Evolutionary conservation across 1,140 invertebrate species (phyloP).

Genomic region (Oreohelix idahoensis): DNA sequence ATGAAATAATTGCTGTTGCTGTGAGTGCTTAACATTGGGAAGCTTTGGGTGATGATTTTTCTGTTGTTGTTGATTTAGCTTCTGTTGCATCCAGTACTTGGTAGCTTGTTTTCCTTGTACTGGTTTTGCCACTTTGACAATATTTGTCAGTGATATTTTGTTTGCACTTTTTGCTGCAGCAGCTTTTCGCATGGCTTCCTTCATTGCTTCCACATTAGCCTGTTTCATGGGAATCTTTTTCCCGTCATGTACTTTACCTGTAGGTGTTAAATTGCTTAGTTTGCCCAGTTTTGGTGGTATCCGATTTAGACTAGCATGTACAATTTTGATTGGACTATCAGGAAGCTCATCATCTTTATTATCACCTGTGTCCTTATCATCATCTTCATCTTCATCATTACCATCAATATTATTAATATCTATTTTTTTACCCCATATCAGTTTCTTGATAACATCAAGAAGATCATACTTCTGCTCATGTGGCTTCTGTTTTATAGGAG

Average conservation of each 20-base stretch:
- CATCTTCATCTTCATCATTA: constrained; percentile 33
- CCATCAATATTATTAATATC: constrained; percentile 38
- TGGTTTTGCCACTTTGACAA: not conserved
- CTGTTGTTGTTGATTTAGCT: constrained; percentile 34
- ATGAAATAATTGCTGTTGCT: too few species aligned
- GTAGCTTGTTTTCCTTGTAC: constrained; percentile 4
- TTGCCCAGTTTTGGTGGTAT: not conserved
- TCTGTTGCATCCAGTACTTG: not conserved
- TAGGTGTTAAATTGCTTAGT: not conserved
- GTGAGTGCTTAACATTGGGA: not conserved
- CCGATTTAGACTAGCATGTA: constrained; percentile 12
- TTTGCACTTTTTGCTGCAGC: constrained; percentile 19
- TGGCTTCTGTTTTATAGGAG: constrained; percentile 40
- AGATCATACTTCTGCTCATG: constrained; percentile 50
- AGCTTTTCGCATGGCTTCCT: constrained; percentile 13
- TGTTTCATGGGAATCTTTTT: constrained; percentile 24
- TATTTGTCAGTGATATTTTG: not conserved
- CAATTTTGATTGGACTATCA: constrained; percentile 3
- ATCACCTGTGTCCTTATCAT: constrained; percentile 44
- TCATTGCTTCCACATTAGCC: constrained; percentile 9
- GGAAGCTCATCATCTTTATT: constrained; percentile 29
- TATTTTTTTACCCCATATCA: constrained; percentile 34
- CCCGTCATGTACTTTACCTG: not conserved
- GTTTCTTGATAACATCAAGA: constrained; percentile 40
- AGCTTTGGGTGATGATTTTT: not conserved